A percentile compares a stretch with the other conserved stretches of the same genome.
These are phyloP conservation scores for Anticlea derivata DNA, from an alignment of 2,888 invertebrate species.

Conservation along the genomic window DNA sequence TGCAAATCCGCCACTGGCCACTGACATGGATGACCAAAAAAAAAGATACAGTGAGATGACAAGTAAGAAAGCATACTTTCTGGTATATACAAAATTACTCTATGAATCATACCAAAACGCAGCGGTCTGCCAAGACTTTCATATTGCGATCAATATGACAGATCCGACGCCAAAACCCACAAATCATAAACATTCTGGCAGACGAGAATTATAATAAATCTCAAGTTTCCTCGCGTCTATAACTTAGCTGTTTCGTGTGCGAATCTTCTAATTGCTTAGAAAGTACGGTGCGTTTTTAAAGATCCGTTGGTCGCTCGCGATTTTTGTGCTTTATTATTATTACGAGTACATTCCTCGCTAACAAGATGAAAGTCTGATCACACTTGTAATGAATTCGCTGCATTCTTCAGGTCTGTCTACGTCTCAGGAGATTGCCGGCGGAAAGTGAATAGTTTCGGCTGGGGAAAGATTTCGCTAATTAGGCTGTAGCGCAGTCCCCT, in stretches of 20 bases:
- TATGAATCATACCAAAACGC: constrained; percentile 1
- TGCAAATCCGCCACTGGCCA: too few relatives aligned
- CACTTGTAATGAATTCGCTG: constrained; percentile 64
- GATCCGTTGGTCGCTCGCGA: constrained; percentile 56
- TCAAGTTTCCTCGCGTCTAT: constrained; percentile 23
- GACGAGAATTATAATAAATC: constrained; percentile 26
- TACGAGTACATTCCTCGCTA: constrained; percentile 65
- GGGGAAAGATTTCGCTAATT: constrained; percentile 48
- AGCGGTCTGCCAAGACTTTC: constrained; percentile 7
- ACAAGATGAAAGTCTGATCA: constrained; percentile 77
- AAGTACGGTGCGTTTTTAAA: constrained; percentile 68
- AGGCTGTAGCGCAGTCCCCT: constrained; percentile 1
- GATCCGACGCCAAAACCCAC: constrained; percentile 15
- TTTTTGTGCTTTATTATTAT: constrained; percentile 71
- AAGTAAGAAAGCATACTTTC: too few relatives aligned
- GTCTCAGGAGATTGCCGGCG: constrained; percentile 28
- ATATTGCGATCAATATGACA: constrained; percentile 9
- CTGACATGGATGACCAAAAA: too few relatives aligned
- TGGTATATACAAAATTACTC: too few relatives aligned
- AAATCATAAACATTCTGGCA: constrained; percentile 26
- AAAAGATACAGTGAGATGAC: too few relatives aligned
- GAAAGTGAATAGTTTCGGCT: constrained; percentile 43
- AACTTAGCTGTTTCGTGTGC: constrained; percentile 71
- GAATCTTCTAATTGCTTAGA: constrained; percentile 80
- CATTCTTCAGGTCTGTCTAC: constrained; percentile 50